Evolutionary conservation across 1,140 invertebrate genomes (phyloP).

Genomic region (Cyclina sinensis): DNA sequence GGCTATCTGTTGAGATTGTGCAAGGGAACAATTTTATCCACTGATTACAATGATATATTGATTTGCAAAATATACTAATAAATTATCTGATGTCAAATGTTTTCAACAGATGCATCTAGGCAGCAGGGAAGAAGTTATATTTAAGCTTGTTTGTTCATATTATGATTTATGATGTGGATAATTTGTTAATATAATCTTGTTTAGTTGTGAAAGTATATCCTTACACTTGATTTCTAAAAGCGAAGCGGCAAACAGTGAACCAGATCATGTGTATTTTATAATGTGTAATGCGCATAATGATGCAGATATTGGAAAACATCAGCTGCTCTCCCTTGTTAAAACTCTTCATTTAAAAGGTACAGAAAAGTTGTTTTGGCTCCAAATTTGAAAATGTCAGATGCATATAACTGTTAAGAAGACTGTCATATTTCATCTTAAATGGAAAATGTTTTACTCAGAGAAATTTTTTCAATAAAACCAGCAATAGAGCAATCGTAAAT

Average conservation of each 20-base stretch:
- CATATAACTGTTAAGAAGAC: background rate
- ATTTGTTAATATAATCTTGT: background rate
- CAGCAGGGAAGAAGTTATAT: no score
- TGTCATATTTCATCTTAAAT: background rate
- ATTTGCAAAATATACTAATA: no score
- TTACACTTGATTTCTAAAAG: background rate
- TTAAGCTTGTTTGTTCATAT: no score
- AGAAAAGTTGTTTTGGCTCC: conserved; percentile 32
- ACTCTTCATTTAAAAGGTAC: conserved; percentile 26
- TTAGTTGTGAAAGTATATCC: background rate
- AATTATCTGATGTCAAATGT: no score
- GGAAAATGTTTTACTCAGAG: background rate
- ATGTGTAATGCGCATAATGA: background rate
- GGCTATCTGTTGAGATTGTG: no score
- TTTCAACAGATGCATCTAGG: no score
- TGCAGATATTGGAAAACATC: conserved; percentile 53
- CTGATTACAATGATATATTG: no score
- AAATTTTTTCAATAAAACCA: background rate
- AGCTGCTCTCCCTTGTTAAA: conserved; percentile 36
- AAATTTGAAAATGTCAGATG: conserved; percentile 27
- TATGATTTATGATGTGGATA: no score
- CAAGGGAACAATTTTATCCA: no score
- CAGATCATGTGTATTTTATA: background rate
- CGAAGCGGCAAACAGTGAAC: background rate
- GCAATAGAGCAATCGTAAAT: background rate